Evolutionary conservation across 2,888 invertebrate genomes (phyloP).

Genomic region (Trisateles emortualis): DNA sequence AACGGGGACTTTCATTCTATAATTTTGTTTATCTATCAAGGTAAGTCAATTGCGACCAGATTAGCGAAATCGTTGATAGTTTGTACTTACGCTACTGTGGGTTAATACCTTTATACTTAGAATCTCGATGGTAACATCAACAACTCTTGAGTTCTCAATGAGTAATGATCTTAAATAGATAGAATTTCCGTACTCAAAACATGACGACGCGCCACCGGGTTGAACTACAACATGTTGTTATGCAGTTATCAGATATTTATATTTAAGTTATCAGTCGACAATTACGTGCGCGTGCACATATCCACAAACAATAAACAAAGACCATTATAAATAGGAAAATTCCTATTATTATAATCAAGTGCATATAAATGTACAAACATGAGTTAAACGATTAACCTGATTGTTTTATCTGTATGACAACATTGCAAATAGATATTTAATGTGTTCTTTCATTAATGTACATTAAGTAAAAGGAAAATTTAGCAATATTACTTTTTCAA

Average conservation of each 20-base stretch:
- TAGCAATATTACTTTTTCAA: slow-evolving; percentile 64
- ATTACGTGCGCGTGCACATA: slow-evolving; percentile 61
- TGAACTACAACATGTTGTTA: not conserved
- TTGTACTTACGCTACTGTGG: not conserved
- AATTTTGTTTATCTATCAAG: no score
- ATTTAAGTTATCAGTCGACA: slow-evolving; percentile 56
- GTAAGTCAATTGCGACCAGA: no score
- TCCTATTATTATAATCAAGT: slow-evolving; percentile 74
- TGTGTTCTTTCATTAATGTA: slow-evolving; percentile 62
- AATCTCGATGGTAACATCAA: not conserved
- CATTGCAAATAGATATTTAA: slow-evolving; percentile 78
- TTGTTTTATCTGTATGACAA: slow-evolving; percentile 64
- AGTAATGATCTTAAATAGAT: not conserved
- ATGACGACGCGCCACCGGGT: not conserved
- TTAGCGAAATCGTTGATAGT: not conserved
- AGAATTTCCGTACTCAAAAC: not conserved
- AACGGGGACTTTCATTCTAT: no score
- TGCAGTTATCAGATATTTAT: slow-evolving; percentile 39
- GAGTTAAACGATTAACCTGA: slow-evolving; percentile 72
- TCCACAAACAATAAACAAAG: slow-evolving; percentile 57
- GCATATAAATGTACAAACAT: slow-evolving; percentile 61
- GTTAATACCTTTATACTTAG: not conserved
- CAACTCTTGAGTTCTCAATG: not conserved
- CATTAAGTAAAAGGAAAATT: slow-evolving; percentile 78
- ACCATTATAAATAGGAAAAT: slow-evolving; percentile 79